A percentile compares a stretch with the other conserved stretches of the same genome.
Conservation (phyloP, 2,113 vertebrate genomes). For the Strigops habroptila region DNA sequence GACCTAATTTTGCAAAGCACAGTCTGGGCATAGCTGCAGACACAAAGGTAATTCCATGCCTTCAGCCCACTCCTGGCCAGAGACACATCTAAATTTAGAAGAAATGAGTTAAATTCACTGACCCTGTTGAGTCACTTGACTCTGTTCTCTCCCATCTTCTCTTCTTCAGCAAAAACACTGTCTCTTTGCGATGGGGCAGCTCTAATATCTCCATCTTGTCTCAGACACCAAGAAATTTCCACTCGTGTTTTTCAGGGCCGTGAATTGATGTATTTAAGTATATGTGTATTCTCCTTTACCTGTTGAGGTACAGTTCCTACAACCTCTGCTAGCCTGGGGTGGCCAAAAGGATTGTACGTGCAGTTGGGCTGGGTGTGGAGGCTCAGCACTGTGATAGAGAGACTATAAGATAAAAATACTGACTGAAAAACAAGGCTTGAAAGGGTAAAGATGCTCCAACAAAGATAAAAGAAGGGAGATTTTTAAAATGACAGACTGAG, state of each 20-base stretch:
- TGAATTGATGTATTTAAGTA: neutral
- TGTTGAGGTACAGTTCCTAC: neutral
- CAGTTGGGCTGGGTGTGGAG: neutral
- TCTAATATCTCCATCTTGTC: neutral
- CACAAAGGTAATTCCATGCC: neutral
- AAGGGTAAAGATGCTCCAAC: neutral
- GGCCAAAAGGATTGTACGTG: neutral
- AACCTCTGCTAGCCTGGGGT: neutral
- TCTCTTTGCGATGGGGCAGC: neutral
- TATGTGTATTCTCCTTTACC: neutral
- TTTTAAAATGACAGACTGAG: too few relatives aligned
- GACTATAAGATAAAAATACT: neutral
- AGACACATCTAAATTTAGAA: neutral
- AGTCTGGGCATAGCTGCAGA: neutral
- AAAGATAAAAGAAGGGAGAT: neutral
- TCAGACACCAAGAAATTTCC: neutral
- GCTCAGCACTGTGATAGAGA: fast-evolving
- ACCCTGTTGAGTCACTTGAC: neutral
- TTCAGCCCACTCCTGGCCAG: neutral
- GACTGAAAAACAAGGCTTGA: neutral
- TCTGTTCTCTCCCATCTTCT: neutral
- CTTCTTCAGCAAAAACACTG: neutral
- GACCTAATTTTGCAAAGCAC: neutral
- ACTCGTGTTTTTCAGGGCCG: neutral
- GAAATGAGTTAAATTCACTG: neutral